Percentiles rank a stretch among this genome's conserved stretches.
phyloP scores from a whole-genome alignment of 2,113 vertebrate species.

The Xiphophorus hellerii region DNA sequence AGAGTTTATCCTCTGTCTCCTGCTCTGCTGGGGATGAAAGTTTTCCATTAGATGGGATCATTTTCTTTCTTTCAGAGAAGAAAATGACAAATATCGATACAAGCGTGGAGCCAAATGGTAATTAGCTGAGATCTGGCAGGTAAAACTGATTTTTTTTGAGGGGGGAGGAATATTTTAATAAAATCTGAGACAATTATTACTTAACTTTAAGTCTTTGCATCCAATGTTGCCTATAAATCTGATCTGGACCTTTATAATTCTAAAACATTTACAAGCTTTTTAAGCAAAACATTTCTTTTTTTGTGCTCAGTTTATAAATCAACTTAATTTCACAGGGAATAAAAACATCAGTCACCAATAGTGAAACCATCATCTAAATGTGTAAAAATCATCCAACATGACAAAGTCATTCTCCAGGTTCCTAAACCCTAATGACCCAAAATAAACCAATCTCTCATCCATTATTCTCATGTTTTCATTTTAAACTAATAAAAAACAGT shows the following conservation, averaged over 20 bases:
- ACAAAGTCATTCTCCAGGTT: too few species aligned
- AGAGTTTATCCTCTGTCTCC: conserved; percentile 7
- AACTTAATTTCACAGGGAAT: too few species aligned
- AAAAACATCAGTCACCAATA: too few species aligned
- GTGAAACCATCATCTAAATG: background rate
- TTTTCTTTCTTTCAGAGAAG: background rate
- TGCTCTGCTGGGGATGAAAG: background rate
- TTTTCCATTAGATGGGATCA: background rate
- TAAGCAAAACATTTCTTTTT: too few species aligned
- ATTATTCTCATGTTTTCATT: too few species aligned
- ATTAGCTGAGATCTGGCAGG: background rate
- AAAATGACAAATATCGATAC: conserved; percentile 7
- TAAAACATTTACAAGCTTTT: too few species aligned
- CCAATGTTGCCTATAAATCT: background rate
- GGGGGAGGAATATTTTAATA: background rate
- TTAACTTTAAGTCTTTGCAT: background rate
- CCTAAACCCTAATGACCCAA: too few species aligned
- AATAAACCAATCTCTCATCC: too few species aligned
- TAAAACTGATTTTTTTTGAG: background rate
- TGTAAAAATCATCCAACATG: background rate
- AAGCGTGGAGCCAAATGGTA: background rate
- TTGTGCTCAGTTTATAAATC: too few species aligned
- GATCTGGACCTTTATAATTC: background rate
- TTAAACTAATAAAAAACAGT: too few species aligned
- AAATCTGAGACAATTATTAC: background rate